These are phyloP conservation scores for Erethizon dorsatum DNA, from an alignment of 2,797 vertebrate genomes.

Conservation along the genomic window DNA sequence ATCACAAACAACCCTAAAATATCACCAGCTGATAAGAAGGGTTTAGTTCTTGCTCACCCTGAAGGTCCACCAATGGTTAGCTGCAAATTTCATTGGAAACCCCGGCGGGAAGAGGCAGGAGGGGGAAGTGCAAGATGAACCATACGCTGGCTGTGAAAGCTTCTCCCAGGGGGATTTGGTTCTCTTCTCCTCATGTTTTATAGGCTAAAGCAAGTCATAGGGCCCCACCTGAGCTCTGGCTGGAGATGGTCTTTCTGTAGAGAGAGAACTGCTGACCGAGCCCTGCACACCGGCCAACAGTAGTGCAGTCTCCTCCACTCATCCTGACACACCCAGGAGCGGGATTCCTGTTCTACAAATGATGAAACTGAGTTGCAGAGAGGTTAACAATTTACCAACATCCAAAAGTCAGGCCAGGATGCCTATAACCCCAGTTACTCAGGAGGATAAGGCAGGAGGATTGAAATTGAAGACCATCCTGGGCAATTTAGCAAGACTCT, in stretches of 20 bases:
- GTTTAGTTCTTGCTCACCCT: background rate
- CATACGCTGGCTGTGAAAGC: background rate
- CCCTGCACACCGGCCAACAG: rapidly evolving
- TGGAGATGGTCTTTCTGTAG: background rate
- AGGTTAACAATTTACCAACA: background rate
- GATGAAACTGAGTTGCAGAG: background rate
- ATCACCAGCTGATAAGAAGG: background rate
- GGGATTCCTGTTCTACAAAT: background rate
- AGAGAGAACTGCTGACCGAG: background rate
- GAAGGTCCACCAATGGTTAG: background rate
- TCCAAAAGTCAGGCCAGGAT: background rate
- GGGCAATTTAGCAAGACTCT: background rate
- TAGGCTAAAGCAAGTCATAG: background rate
- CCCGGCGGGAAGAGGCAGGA: background rate
- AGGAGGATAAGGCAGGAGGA: background rate
- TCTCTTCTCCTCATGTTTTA: background rate
- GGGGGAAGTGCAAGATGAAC: rapidly evolving
- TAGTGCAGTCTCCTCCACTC: background rate
- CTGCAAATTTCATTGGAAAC: background rate
- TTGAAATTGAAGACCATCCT: background rate
- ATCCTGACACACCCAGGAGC: rapidly evolving
- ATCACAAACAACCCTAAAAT: background rate
- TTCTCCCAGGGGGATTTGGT: background rate
- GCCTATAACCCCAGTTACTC: background rate
- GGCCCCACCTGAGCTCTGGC: background rate